phyloP scores from a whole-genome alignment of 1,140 invertebrate genomes.

The Rhyacophila brunnea region DNA sequence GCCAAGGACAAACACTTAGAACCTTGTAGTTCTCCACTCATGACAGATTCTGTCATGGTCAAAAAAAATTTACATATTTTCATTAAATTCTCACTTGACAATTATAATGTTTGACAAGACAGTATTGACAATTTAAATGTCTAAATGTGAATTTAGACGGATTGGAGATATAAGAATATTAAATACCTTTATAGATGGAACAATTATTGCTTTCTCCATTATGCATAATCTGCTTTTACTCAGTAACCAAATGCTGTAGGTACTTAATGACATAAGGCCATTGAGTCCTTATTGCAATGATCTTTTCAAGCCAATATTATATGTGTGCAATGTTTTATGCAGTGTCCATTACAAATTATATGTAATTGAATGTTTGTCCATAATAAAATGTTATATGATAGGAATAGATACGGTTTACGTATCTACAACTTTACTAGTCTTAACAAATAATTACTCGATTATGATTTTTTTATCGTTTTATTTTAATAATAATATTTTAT shows the following conservation, averaged over 20 bases:
- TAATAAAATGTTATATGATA: background rate
- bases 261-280: background rate
- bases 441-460: slow-evolving; percentile 16
- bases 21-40: too few species aligned
- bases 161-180: too few species aligned
- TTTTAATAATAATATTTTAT: slow-evolving; percentile 4
- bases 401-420: background rate
- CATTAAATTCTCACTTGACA: too few species aligned
- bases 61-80: too few species aligned
- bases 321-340: background rate
- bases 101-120: too few species aligned
- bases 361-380: background rate
- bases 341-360: background rate
- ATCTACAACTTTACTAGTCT: slow-evolving; percentile 19
- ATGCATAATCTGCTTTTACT: too few species aligned
- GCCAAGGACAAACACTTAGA: too few species aligned
- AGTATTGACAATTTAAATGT: too few species aligned
- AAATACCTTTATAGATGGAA: too few species aligned
- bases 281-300: background rate
- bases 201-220: too few species aligned
- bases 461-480: slow-evolving; percentile 4
- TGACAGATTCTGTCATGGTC: too few species aligned
- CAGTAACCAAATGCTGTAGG: background rate
- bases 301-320: background rate
- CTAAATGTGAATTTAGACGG: too few species aligned